phyloP scores from a whole-genome alignment of 2,888 invertebrate genomes.

The Campoplex nolae region DNA sequence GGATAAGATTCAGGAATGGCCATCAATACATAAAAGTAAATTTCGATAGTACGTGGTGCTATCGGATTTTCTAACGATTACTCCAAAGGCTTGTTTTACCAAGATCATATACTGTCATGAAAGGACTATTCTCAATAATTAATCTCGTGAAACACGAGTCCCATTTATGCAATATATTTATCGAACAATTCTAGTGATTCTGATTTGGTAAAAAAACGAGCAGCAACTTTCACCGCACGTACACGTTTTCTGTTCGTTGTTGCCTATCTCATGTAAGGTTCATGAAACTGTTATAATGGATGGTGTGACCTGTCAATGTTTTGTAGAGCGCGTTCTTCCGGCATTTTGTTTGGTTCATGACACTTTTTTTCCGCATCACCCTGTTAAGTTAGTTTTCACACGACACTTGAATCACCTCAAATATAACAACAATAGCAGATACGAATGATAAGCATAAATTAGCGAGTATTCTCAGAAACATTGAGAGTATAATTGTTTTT shows the following conservation, averaged over 20 bases:
- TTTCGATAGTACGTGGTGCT: background rate
- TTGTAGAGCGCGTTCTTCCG: background rate
- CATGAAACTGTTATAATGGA: constrained; percentile 32
- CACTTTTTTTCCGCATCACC: background rate
- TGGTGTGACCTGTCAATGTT: background rate
- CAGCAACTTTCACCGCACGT: constrained; percentile 57
- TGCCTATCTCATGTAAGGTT: background rate
- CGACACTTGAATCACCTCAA: background rate
- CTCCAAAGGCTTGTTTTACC: background rate
- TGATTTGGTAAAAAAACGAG: constrained; percentile 26
- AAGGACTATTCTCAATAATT: background rate
- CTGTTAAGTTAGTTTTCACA: background rate
- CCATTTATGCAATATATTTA: background rate
- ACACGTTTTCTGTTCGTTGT: constrained; percentile 7
- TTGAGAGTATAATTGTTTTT: background rate
- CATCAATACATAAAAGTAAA: background rate
- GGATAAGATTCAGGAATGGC: background rate
- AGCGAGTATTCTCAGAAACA: background rate
- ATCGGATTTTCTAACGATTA: background rate
- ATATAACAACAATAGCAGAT: background rate
- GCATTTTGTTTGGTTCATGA: constrained; percentile 35
- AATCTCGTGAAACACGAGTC: background rate
- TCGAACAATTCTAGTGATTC: constrained; percentile 1
- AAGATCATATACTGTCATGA: background rate
- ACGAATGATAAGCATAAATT: background rate